phyloP scores from a whole-genome alignment of 2,797 vertebrate species.

The Hapalemur alaotrensis region DNA sequence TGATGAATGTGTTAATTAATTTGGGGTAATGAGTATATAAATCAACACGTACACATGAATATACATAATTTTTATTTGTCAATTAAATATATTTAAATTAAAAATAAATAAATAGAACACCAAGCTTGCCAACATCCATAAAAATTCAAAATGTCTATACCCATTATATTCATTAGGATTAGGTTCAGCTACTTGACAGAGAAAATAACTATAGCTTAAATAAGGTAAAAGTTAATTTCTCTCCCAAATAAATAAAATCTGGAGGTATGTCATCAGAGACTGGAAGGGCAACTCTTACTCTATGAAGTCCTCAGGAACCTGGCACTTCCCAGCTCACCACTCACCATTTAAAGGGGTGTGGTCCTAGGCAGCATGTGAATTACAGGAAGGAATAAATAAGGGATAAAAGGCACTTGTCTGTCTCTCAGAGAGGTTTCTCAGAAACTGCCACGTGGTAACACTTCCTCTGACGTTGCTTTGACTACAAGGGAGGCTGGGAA shows the following conservation, averaged over 20 bases:
- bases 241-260: background rate
- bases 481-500: slow-evolving; percentile 13
- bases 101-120: background rate
- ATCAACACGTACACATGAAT: background rate
- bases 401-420: background rate
- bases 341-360: background rate
- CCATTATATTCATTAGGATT: background rate
- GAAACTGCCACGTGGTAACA: background rate
- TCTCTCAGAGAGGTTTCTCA: slow-evolving; percentile 6
- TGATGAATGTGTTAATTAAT: background rate
- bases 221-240: background rate
- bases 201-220: background rate
- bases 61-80: background rate
- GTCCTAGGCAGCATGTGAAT: background rate
- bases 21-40: background rate
- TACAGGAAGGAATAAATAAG: slow-evolving; percentile 2
- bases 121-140: background rate
- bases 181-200: background rate
- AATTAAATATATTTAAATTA: background rate
- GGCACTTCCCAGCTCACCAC: background rate
- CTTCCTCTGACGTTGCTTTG: slow-evolving; percentile 48
- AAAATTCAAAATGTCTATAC: slow-evolving; percentile 36
- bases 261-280: background rate
- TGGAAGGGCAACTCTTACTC: background rate
- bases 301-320: background rate